Conservation (phyloP, 2,797 vertebrate genomes). For the Chaetodon trifasciatus region DNA sequence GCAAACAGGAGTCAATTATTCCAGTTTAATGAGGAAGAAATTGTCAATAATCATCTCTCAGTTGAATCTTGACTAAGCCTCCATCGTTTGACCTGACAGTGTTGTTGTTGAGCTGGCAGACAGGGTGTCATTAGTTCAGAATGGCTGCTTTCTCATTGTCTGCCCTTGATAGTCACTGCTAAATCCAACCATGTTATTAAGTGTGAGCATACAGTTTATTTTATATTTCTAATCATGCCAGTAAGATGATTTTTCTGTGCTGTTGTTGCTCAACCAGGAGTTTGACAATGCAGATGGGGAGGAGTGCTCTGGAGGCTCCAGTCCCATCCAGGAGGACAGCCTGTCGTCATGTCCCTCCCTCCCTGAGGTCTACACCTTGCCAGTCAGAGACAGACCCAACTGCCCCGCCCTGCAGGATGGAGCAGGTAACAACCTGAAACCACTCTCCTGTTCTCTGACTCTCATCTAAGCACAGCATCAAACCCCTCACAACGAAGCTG, state of each 20-base stretch:
- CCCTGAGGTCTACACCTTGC: conserved; percentile 94
- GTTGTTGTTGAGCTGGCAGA: conserved; percentile 50
- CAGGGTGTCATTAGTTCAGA: conserved; percentile 49
- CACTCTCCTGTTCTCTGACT: background rate
- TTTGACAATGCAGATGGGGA: conserved; percentile 95
- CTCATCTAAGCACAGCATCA: conserved; percentile 10
- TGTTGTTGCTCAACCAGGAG: conserved; percentile 80
- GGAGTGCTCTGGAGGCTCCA: conserved; percentile 93
- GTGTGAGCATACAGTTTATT: background rate
- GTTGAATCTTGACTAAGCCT: conserved; percentile 48
- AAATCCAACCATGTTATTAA: conserved; percentile 25
- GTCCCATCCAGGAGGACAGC: conserved; percentile 94
- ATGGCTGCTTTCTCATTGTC: conserved; percentile 41
- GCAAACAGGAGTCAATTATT: conserved; percentile 44
- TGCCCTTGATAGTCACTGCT: conserved; percentile 24
- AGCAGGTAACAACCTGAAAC: conserved; percentile 81
- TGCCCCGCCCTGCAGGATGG: conserved; percentile 83
- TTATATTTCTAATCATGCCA: conserved; percentile 4
- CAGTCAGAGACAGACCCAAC: conserved; percentile 85
- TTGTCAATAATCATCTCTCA: conserved; percentile 50
- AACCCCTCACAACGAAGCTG: conserved; percentile 5
- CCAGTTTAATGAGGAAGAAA: conserved; percentile 50
- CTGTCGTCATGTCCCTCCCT: conserved; percentile 94
- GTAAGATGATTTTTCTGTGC: conserved; percentile 21
- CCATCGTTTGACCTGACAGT: conserved; percentile 21